Evolutionary conservation across 2,113 vertebrate species (phyloP), one percentile per base, ranked within the genome.

Genomic region (Sebastes fasciatus): DNA sequence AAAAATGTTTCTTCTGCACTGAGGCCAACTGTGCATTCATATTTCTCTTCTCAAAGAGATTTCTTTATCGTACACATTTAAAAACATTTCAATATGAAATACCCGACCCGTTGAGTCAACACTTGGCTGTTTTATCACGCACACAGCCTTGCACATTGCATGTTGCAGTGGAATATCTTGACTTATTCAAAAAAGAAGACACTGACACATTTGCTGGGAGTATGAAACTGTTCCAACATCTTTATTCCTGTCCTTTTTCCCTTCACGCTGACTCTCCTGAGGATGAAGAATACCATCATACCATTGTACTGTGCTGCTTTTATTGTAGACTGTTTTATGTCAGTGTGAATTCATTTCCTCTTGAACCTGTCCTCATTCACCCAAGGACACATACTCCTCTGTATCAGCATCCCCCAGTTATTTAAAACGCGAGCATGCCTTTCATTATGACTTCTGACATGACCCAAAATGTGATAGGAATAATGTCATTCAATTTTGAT

Each of bases 371-470:
- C 91, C 94, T 94, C 86, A 85, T 78, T 95, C 94, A 93, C 90
- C 86, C 92, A 91, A 96, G 92, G 92, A 92, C 95, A 94, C 34
- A 93, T 34, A 83, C 86, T 67, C 82, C 23, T 55, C 75, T 82
- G 75, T 95, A 94, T 93, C 94, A 90, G 85, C 94, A 93, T 88
- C 94, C 92, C 77, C 77, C 88, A 87, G 93, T 96, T 95, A 94
- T 95, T 95, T 96, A 94, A 96, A 96, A 96, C 91, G 89, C 87
- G 77, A 86, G 91, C 95, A 92, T 84, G 88, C 94, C 96, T 96
- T 94, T 95, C 93, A 96, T 95, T 83, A 94, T 93, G 94, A 95
- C 90, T 95, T 95, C 89, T 96, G 96, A 96, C 96, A 96, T 95
- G 96, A 94, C 96, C 95, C 93, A 94, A 96, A 96, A 95, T 94